Base-by-base conservation (phyloP, 2,113 vertebrate genomes). In the Cettia cetti region DNA sequence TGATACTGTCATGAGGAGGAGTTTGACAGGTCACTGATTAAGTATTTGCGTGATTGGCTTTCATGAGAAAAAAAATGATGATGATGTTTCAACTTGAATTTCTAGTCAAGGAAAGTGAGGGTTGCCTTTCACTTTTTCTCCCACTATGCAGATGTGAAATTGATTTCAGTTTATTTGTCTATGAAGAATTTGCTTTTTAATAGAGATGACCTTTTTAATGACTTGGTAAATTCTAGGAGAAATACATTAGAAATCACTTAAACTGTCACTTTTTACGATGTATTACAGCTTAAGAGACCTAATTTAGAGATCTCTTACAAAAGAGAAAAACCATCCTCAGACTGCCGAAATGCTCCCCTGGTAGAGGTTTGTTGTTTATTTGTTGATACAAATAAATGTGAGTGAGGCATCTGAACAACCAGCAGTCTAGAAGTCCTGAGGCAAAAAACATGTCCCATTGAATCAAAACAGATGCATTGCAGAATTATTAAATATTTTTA, bases 41-140 rank as follows among this genome's bases (percentile, higher is more conserved):
- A 93, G 82, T 76, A 76, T 85, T 93, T 97, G 30, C 60, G 65
- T 76, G 49, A 74, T 20, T 88, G 6, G 65, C 83, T 94, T 95
- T 92, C 7, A 63, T 72, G 53, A 88, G 81, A 53, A 89, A 77
- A 70, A 68, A 93, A 53, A 28, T 65, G 28, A n/a, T 83, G 37
- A 65, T 86, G 33, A 26, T 59, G n/a, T 68, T 93, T 92, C 24
- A 16, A 19, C 16, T 88, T 66, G 45, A 81, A 66, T 82, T 90
- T 93, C 39, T 39, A 61, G 26, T 69, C 11, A 45, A 80, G 85
- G 9, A 56, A 92, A 86, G 42, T 65, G 33, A 35, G 14, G 13
- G 30, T 75, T 92, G 24, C 31, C 22, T 24, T 66, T 82, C 28
- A 53, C 10, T 30, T 72, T 54, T 71, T 37, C 45, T 42, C 2